Percentiles rank a stretch among this genome's conserved stretches.
Evolutionary conservation across 2,113 vertebrate species (phyloP).

Genomic region (Noctilio leporinus): DNA sequence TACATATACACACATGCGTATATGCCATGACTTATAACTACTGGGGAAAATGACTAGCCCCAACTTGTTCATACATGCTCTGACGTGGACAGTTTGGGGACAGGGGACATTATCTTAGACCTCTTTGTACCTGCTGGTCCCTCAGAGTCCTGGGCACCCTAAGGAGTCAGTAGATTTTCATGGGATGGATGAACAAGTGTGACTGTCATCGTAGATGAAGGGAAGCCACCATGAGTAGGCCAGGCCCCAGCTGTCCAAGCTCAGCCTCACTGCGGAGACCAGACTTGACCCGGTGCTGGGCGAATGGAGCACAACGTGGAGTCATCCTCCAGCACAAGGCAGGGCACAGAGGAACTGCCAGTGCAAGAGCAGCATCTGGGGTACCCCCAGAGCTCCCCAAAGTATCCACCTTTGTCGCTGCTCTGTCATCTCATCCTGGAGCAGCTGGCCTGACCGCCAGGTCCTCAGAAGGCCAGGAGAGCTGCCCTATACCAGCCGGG

Average conservation of each 20-base stretch:
- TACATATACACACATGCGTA: not conserved
- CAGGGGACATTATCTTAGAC: not conserved
- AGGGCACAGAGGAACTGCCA: not conserved
- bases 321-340: not conserved
- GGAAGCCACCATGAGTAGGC: not conserved
- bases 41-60: not conserved
- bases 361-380: not conserved
- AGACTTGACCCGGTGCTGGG: not conserved
- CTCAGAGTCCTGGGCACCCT: not conserved
- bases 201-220: not conserved
- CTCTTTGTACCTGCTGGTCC: not conserved
- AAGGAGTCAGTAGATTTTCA: not conserved
- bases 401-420: not conserved
- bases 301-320: not conserved
- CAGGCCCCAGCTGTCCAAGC: not conserved
- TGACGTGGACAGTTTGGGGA: not conserved
- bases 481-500: not conserved
- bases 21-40: not conserved
- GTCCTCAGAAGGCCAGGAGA: not conserved
- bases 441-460: not conserved
- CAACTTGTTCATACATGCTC: not conserved
- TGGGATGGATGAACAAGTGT: not conserved
- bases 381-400: rapidly evolving
- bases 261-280: not conserved
- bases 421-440: not conserved